phyloP scores from a whole-genome alignment of 2,888 invertebrate species.

The Tenthredo notha region DNA sequence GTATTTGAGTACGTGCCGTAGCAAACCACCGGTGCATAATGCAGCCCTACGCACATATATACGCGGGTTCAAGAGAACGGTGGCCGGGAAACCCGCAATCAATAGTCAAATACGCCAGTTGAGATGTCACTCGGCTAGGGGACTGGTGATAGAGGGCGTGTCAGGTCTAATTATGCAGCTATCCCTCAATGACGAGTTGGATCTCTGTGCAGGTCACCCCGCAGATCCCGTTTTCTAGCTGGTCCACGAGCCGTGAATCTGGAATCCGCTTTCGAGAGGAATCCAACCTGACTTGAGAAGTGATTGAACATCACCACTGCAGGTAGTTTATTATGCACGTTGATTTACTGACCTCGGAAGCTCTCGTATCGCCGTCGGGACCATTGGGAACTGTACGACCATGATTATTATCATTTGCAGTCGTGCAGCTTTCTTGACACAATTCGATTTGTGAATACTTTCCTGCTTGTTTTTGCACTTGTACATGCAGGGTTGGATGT shows the following conservation, averaged over 20 bases:
- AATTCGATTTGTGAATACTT: neutral
- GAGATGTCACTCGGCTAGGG: constrained; percentile 64
- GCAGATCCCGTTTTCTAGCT: constrained; percentile 9
- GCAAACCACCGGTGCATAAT: constrained; percentile 68
- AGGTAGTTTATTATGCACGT: constrained; percentile 5
- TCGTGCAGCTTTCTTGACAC: neutral
- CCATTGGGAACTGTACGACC: neutral
- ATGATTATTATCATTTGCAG: neutral
- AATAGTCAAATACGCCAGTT: constrained; percentile 66
- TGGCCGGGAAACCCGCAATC: constrained; percentile 61
- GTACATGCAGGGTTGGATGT: neutral
- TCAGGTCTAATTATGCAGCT: constrained; percentile 65
- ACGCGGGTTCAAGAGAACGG: constrained; percentile 37
- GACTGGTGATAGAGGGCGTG: constrained; percentile 65
- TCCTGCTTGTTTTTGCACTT: neutral
- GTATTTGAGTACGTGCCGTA: constrained; percentile 68
- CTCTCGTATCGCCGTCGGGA: neutral
- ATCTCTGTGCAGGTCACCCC: constrained; percentile 27
- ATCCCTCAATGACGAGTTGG: constrained; percentile 62
- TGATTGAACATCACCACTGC: constrained; percentile 32
- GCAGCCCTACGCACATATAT: constrained; percentile 59
- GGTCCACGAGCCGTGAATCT: constrained; percentile 39
- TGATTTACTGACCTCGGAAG: neutral
- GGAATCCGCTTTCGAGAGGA: constrained; percentile 40
- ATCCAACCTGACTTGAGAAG: constrained; percentile 31